Evolutionary conservation across 35 echinoderm and acorn worm genomes (phyloP).

Genomic region (Apostichopus parvimensis): DNA sequence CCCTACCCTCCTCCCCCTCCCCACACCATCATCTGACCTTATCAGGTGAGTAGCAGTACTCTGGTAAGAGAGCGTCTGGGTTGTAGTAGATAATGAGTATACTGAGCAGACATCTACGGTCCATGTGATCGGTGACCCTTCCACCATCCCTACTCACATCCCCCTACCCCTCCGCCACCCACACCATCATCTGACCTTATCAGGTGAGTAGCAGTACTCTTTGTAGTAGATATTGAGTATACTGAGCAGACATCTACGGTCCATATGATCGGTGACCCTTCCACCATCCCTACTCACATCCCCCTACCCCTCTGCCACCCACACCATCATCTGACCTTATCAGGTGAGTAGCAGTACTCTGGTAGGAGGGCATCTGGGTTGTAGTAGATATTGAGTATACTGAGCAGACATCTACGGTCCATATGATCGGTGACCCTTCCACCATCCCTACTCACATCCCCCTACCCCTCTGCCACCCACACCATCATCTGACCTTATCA

Average conservation of each 20-base stretch:
- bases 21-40: slow-evolving; percentile 52
- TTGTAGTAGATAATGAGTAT: slow-evolving; percentile 91
- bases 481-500: slow-evolving; percentile 65
- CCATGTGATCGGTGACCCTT: slow-evolving; percentile 92
- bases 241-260: slow-evolving; percentile 81
- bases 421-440: slow-evolving; percentile 92
- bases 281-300: slow-evolving; percentile 36
- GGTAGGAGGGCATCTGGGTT: slow-evolving; percentile 80
- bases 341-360: slow-evolving; percentile 85
- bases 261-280: slow-evolving; percentile 92
- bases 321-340: slow-evolving; percentile 61
- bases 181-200: slow-evolving; percentile 62
- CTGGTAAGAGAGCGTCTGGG: slow-evolving; percentile 74
- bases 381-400: slow-evolving; percentile 93
- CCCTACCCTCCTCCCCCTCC: too few species aligned
- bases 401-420: slow-evolving; percentile 85
- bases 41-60: slow-evolving; percentile 88
- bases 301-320: background rate
- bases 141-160: slow-evolving; percentile 62
- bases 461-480: background rate
- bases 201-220: slow-evolving; percentile 85
- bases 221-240: slow-evolving; percentile 92
- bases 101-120: slow-evolving; percentile 80
- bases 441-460: slow-evolving; percentile 31
- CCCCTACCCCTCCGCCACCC: background rate